phyloP scores from a whole-genome alignment of 2,797 vertebrate genomes.

The Clarias platycephalus region DNA sequence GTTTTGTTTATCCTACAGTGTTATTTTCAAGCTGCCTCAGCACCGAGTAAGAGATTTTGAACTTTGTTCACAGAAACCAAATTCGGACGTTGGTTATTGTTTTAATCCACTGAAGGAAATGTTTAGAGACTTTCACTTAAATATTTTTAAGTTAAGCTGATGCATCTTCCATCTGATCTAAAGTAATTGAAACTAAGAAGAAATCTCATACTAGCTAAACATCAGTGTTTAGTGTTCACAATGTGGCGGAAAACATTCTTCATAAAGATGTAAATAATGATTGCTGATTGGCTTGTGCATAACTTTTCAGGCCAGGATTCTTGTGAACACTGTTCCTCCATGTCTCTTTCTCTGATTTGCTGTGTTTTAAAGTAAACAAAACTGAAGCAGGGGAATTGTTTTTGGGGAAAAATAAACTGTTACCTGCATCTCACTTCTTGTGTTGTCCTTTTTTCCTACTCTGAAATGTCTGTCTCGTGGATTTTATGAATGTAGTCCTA shows the following conservation, averaged over 20 bases:
- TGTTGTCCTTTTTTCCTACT: neutral
- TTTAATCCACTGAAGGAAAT: neutral
- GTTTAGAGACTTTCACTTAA: too few species aligned
- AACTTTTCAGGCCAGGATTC: slow-evolving; percentile 9
- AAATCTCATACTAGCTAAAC: neutral
- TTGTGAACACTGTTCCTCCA: neutral
- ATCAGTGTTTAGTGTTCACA: too few species aligned
- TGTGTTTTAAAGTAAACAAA: slow-evolving; percentile 65
- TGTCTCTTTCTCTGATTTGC: slow-evolving; percentile 55
- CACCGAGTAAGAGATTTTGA: neutral
- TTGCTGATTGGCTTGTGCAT: neutral
- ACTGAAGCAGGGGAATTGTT: slow-evolving; percentile 55
- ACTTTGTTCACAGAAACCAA: neutral
- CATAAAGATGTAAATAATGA: neutral
- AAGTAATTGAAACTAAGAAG: neutral
- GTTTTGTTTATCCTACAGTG: slow-evolving; percentile 17
- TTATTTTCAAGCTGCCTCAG: slow-evolving; percentile 38
- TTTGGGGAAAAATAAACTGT: slow-evolving; percentile 57
- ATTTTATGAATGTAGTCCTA: neutral
- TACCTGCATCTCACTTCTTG: slow-evolving; percentile 17
- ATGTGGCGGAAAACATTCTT: neutral
- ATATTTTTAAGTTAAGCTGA: neutral
- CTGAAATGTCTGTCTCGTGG: neutral
- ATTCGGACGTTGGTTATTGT: neutral
- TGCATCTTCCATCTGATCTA: neutral